Evolutionary conservation across 2,113 vertebrate genomes (phyloP), one percentile per base, ranked within the genome.

Genomic region (Acrocephalus arundinaceus): DNA sequence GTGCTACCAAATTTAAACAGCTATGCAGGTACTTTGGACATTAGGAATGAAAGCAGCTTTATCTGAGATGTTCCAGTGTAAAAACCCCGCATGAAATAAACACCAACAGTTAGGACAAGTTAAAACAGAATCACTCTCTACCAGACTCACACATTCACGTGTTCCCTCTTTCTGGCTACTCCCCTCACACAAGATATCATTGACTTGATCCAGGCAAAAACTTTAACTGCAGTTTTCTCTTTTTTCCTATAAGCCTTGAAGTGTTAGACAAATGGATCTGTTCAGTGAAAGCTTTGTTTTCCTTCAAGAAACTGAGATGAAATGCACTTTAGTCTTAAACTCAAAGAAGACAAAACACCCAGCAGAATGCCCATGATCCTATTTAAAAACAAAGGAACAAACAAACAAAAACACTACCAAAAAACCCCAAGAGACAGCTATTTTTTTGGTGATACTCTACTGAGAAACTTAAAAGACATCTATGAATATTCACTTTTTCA

Each of bases 401-500:
- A 58, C 8, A 57, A 79, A 80, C 27, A 80, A 67, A 80, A 39
- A 20, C 27, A 23, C 57, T 21, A 30, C 22, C 5, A 46, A 54
- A 48, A 25, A 4, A 0, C 3, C 17, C 52, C 46, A 33, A n/a
- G 17, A 37, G 10, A 20, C 1, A 23, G 30, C 4, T 30, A 17
- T 39, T 83, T 80, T 16, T 59, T 90, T 33, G 24, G 55, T 71
- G 30, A 22, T 48, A 23, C 22, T 52, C 10, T 55, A 57, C 13
- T 54, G 28, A 72, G 51, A 49, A 10, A 35, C 66, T 61, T 78
- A 49, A 51, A 41, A 82, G 52, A 82, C 6, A 82, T 18, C 22
- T 59, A 58, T 57, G 39, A 82, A 59, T 39, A 85, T 57, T 87
- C 37, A 41, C 46, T 35, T 74, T 84, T 59, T 62, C 58, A 30